Evolutionary conservation across 2,888 invertebrate species (phyloP).

Genomic region (Idaea aversata): DNA sequence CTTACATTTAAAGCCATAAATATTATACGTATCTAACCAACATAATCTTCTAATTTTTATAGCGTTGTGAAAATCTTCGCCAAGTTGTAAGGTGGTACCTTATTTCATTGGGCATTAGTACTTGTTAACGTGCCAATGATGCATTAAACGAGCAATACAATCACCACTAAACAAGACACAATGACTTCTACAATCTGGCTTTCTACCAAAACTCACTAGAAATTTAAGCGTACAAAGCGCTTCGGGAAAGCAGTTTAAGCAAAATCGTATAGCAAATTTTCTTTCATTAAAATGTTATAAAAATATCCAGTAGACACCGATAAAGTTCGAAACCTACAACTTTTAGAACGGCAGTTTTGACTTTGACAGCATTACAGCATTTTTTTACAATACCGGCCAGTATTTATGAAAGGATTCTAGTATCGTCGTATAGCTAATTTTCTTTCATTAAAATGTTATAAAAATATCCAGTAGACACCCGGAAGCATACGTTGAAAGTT

Average conservation of each 20-base stretch:
- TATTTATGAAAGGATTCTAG: too few relatives aligned
- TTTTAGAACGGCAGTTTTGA: too few relatives aligned
- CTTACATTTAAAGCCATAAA: too few relatives aligned
- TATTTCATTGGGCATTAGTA: background rate
- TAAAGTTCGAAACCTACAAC: too few relatives aligned
- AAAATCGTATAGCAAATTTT: background rate
- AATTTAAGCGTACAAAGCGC: background rate
- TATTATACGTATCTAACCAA: too few relatives aligned
- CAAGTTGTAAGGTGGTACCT: background rate
- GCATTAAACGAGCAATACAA: background rate
- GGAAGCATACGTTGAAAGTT: background rate
- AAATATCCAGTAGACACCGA: background rate
- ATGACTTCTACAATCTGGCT: background rate
- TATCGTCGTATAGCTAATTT: too few relatives aligned
- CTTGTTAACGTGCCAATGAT: background rate
- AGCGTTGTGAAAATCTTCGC: background rate
- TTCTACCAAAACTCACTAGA: background rate
- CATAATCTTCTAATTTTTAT: too few relatives aligned
- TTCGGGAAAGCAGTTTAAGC: background rate
- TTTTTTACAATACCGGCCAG: too few relatives aligned
- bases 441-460: background rate
- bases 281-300: background rate
- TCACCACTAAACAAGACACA: background rate
- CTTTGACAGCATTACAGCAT: too few relatives aligned
- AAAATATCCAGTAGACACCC: background rate